Evolutionary conservation across 2,888 invertebrate genomes (phyloP).

Genomic region (Harpalus rubripes): DNA sequence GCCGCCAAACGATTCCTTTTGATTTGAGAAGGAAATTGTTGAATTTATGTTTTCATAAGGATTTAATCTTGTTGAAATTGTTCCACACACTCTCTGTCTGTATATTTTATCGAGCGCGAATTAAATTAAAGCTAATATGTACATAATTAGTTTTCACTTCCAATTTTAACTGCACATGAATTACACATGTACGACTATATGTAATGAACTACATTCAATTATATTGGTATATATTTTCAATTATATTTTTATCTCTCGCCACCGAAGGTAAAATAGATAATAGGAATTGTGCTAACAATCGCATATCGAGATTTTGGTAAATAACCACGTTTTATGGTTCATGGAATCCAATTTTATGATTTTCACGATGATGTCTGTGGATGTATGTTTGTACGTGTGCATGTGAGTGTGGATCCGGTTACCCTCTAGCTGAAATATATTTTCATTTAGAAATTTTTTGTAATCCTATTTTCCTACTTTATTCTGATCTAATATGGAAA

Average conservation of each 20-base stretch:
- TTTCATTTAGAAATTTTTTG: too few relatives aligned
- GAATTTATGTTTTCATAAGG: conserved; percentile 1
- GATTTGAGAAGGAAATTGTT: conserved; percentile 11
- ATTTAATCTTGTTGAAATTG: conserved; percentile 16
- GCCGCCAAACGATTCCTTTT: conserved; percentile 37
- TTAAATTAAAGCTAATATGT: conserved; percentile 51
- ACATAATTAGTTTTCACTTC: conserved; percentile 59
- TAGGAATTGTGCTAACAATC: too few relatives aligned
- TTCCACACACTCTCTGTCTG: neutral
- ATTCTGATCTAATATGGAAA: too few relatives aligned
- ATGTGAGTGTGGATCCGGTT: too few relatives aligned
- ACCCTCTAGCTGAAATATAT: too few relatives aligned
- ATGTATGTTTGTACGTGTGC: too few relatives aligned
- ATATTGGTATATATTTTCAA: neutral
- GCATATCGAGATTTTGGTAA: too few relatives aligned
- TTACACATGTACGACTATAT: conserved; percentile 6
- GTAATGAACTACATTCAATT: neutral
- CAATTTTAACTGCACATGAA: conserved; percentile 40
- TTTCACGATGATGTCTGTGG: too few relatives aligned
- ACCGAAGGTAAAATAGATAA: too few relatives aligned
- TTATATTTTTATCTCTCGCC: neutral
- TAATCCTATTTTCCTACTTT: too few relatives aligned
- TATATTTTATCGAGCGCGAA: conserved; percentile 9
- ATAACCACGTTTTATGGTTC: too few relatives aligned
- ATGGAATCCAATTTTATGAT: too few relatives aligned